phyloP scores from a whole-genome alignment of 2,797 vertebrate species.

The Acrossocheilus wenchowensis region DNA sequence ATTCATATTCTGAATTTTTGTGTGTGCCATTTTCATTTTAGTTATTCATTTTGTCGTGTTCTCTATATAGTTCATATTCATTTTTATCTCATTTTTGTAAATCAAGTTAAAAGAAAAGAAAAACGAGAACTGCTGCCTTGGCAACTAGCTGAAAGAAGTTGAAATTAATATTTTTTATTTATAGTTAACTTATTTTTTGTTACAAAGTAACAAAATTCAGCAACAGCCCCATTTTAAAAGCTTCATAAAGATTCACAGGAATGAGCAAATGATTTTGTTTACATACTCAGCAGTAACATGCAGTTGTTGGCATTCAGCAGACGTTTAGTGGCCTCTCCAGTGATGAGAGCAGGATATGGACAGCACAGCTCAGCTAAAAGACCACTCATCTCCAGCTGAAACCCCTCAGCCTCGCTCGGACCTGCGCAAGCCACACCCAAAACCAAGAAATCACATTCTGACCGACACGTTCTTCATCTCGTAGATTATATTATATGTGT shows the following conservation, averaged over 20 bases:
- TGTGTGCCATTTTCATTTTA: no score
- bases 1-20: no score
- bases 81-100: not conserved
- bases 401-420: constrained; percentile 91
- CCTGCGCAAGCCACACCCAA: constrained; percentile 68
- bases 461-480: no score
- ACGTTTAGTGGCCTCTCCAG: constrained; percentile 90
- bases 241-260: not conserved
- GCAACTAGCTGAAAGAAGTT: not conserved
- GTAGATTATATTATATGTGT: not conserved
- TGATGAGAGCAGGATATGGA: constrained; percentile 87
- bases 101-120: not conserved
- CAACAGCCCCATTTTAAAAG: not conserved
- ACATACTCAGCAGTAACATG: constrained; percentile 91
- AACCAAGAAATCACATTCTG: not conserved
- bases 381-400: constrained; percentile 96
- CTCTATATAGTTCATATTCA: no score
- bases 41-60: no score
- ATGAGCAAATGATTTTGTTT: not conserved
- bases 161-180: not conserved
- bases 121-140: not conserved
- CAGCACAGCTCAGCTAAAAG: constrained; percentile 92
- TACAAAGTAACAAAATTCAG: not conserved
- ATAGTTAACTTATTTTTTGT: not conserved
- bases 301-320: constrained; percentile 90